A percentile compares a stretch with the other conserved stretches of the same genome.
Evolutionary conservation across 1,140 invertebrate genomes (phyloP).

Genomic region (Euborellia annulipes): DNA sequence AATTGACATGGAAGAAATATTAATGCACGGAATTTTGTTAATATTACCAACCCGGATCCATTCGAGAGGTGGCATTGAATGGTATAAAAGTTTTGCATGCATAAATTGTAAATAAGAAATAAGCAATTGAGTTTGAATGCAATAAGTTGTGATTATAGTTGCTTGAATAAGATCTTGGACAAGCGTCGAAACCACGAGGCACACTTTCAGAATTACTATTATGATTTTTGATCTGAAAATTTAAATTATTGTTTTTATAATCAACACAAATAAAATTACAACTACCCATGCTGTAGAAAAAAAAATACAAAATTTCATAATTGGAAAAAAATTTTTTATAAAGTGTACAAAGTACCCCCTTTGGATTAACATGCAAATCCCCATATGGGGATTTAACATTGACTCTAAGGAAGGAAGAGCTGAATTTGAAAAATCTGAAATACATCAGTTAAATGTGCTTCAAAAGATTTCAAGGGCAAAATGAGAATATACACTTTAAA

Average conservation of each 20-base stretch:
- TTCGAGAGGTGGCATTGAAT: constrained; percentile 46
- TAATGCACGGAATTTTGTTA: constrained; percentile 2
- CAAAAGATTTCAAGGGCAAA: too few relatives aligned
- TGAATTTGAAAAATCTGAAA: too few relatives aligned
- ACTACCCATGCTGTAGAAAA: too few relatives aligned
- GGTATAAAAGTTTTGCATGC: constrained; percentile 48
- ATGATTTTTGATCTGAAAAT: constrained; percentile 2
- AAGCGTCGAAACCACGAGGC: constrained; percentile 47
- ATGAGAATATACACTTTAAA: too few relatives aligned
- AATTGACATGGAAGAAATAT: constrained; percentile 1
- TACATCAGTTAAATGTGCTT: too few relatives aligned
- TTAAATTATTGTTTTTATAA: constrained; percentile 9
- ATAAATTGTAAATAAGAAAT: constrained; percentile 52
- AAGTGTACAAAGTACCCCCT: too few relatives aligned
- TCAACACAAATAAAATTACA: constrained; percentile 6
- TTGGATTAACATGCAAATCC: too few relatives aligned
- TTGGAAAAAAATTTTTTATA: too few relatives aligned
- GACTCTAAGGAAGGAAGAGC: too few relatives aligned
- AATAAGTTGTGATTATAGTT: constrained; percentile 61
- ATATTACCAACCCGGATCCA: constrained; percentile 51
- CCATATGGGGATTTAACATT: too few relatives aligned
- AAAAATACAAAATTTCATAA: too few relatives aligned
- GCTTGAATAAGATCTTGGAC: constrained; percentile 63
- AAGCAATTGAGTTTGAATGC: constrained; percentile 58
- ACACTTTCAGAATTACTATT: constrained; percentile 34